These are phyloP conservation scores for Hippocampus abdominalis DNA, from an alignment of 2,113 vertebrate species.

Conservation along the genomic window DNA sequence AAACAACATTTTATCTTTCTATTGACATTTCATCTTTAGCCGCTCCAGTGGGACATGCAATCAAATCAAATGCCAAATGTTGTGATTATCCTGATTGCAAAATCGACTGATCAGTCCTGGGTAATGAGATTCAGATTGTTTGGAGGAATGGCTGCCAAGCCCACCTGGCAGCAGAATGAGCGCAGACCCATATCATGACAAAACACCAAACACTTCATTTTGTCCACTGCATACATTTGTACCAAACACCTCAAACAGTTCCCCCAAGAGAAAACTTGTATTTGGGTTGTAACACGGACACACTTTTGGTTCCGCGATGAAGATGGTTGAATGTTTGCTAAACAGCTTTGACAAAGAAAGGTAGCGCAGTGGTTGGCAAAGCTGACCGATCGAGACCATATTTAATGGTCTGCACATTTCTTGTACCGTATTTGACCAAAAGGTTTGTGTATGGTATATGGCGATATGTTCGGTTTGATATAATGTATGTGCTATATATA, in stretches of 20 bases:
- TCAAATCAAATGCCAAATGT: slow-evolving; percentile 36
- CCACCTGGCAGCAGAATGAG: slow-evolving; percentile 45
- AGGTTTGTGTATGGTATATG: no score
- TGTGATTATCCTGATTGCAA: slow-evolving; percentile 41
- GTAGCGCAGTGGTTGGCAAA: no score
- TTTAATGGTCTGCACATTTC: no score
- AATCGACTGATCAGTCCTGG: slow-evolving; percentile 27
- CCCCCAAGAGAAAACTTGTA: slow-evolving; percentile 14
- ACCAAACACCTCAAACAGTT: slow-evolving; percentile 26
- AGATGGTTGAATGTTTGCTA: no score
- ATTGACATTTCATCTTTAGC: not conserved
- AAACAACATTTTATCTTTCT: no score
- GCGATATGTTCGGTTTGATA: no score
- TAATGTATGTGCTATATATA: no score
- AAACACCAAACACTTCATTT: slow-evolving; percentile 59
- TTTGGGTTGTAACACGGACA: not conserved
- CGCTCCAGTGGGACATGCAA: slow-evolving; percentile 28
- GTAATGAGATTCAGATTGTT: slow-evolving; percentile 54
- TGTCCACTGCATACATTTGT: slow-evolving; percentile 46
- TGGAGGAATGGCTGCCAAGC: slow-evolving; percentile 39
- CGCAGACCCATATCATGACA: slow-evolving; percentile 35
- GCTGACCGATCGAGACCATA: no score
- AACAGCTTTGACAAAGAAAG: no score
- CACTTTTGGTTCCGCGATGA: not conserved
- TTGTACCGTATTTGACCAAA: no score